phyloP scores from a whole-genome alignment of 2,797 vertebrate species.

The Poecilia picta region DNA sequence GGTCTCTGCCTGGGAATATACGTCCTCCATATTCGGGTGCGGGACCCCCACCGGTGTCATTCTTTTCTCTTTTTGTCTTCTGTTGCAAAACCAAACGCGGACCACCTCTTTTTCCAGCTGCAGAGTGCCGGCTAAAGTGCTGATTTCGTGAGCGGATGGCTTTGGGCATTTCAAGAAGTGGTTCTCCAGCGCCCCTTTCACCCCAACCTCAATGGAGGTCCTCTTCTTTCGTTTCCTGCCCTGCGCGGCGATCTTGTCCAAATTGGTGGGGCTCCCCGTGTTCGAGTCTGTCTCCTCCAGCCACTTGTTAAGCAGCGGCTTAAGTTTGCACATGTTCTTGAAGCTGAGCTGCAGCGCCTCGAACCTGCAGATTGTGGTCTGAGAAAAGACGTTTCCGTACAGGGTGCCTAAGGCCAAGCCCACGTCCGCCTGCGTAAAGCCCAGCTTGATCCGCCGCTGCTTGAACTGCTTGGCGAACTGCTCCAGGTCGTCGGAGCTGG shows the following conservation, averaged over 20 bases:
- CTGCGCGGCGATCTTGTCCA: constrained; percentile 99
- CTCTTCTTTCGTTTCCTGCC: constrained; percentile 99
- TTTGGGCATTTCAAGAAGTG: constrained; percentile 99
- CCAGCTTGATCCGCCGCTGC: constrained; percentile 95
- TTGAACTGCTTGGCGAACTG: constrained; percentile 98
- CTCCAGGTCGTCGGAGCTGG: constrained; percentile 96
- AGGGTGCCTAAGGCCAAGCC: constrained; percentile 94
- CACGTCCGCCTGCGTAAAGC: constrained; percentile 97
- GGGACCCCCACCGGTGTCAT: constrained; percentile 97
- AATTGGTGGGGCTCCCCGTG: constrained; percentile 96
- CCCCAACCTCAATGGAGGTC: constrained; percentile 98
- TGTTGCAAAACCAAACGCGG: constrained; percentile 99
- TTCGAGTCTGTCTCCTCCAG: constrained; percentile 99
- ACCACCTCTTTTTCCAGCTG: constrained; percentile 99
- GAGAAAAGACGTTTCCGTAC: constrained; percentile 96
- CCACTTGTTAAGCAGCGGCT: constrained; percentile 98
- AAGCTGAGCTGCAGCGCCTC: constrained; percentile 97
- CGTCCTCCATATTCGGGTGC: constrained; percentile 98
- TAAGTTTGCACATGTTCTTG: constrained; percentile 99
- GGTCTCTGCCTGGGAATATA: constrained; percentile 95
- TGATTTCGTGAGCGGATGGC: constrained; percentile 98
- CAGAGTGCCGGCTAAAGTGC: constrained; percentile 93
- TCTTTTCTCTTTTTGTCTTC: constrained; percentile 99
- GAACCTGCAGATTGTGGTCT: constrained; percentile 97
- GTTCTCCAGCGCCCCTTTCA: constrained; percentile 98